Evolutionary conservation across 1,140 invertebrate species (phyloP).

Genomic region (Panulirus ornatus): DNA sequence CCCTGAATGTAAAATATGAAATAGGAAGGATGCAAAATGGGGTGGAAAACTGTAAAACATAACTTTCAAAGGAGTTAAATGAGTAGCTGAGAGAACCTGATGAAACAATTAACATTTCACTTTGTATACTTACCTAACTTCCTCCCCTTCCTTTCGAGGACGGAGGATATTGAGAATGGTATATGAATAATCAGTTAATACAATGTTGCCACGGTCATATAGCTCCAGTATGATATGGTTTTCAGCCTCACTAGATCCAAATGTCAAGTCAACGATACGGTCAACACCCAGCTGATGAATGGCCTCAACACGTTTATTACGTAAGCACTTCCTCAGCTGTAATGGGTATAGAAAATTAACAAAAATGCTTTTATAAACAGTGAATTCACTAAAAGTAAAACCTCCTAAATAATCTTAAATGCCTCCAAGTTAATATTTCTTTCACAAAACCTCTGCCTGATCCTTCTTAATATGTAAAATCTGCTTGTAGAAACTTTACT

Average conservation of each 20-base stretch:
- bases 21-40: too few species aligned
- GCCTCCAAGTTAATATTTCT: too few species aligned
- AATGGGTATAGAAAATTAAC: neutral
- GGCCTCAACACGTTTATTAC: slow-evolving; percentile 94
- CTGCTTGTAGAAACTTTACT: too few species aligned
- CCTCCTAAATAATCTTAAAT: too few species aligned
- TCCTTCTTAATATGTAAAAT: too few species aligned
- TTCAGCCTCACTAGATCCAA: slow-evolving; percentile 95
- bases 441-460: too few species aligned
- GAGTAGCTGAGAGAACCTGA: too few species aligned
- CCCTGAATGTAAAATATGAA: too few species aligned
- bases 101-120: neutral
- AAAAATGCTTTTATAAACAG: neutral
- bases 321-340: slow-evolving; percentile 96
- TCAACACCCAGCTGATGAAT: slow-evolving; percentile 92
- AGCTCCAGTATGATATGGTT: slow-evolving; percentile 98
- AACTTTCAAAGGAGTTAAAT: too few species aligned
- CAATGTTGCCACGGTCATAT: slow-evolving; percentile 97
- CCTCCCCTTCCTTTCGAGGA: slow-evolving; percentile 95
- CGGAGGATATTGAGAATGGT: slow-evolving; percentile 95
- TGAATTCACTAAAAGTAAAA: too few species aligned
- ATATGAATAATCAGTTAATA: slow-evolving; percentile 94
- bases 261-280: slow-evolving; percentile 94
- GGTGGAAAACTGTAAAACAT: too few species aligned
- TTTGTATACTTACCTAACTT: slow-evolving; percentile 83